These are phyloP conservation scores for Hymenochirus boettgeri DNA, from an alignment of 2,113 vertebrate genomes.

Conservation along the genomic window DNA sequence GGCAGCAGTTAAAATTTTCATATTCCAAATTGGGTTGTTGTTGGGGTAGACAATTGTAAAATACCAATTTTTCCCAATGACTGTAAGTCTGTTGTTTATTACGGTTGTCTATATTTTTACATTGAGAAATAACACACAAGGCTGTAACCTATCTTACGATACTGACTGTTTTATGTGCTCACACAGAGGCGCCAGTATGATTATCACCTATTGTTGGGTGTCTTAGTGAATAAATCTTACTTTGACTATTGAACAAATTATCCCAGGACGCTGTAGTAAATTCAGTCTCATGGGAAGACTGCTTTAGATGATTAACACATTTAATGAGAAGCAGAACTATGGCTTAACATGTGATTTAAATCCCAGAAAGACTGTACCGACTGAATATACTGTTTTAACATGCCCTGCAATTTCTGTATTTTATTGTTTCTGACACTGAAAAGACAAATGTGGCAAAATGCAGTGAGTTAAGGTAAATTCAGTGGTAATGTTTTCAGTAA, in stretches of 20 bases:
- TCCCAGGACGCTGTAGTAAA: conserved; percentile 20
- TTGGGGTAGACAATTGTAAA: too few species aligned
- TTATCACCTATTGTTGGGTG: conserved; percentile 25
- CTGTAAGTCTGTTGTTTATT: too few species aligned
- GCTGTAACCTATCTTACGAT: conserved; percentile 3
- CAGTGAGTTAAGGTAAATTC: too few species aligned
- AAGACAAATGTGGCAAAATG: not conserved
- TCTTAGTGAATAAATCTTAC: conserved; percentile 34
- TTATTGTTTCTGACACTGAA: conserved; percentile 7
- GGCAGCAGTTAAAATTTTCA: too few species aligned
- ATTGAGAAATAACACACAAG: conserved; percentile 5
- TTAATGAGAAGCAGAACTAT: conserved; percentile 32
- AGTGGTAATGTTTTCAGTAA: too few species aligned
- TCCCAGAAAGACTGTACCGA: conserved; percentile 8
- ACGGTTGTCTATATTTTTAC: too few species aligned
- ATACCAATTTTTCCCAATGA: too few species aligned
- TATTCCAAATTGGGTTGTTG: too few species aligned
- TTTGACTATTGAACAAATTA: conserved; percentile 34
- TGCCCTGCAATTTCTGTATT: conserved; percentile 1
- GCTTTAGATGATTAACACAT: conserved; percentile 35
- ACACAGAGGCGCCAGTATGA: conserved; percentile 29
- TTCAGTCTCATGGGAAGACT: conserved; percentile 22
- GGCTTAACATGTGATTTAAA: conserved; percentile 9
- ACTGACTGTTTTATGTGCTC: conserved; percentile 1
- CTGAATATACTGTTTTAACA: conserved; percentile 12